Conservation (phyloP, 2,888 invertebrate species). For the Cremastobaeus sp. region DNA sequence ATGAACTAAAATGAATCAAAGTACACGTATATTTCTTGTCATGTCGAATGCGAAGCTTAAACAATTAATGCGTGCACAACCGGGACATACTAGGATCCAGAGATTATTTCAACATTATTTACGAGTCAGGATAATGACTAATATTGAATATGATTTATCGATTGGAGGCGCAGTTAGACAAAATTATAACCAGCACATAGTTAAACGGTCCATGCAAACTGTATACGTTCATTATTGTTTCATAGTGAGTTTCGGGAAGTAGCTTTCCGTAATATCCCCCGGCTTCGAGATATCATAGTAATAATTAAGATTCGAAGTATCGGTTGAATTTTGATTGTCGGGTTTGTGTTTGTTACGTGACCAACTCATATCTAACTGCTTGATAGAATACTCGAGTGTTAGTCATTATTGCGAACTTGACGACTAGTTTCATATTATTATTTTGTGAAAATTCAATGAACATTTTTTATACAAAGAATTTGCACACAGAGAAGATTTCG, state of each 20-base stretch:
- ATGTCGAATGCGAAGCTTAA: no score
- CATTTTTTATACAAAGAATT: no score
- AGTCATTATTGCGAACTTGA: no score
- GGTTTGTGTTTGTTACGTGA: conserved; percentile 14
- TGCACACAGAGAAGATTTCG: no score
- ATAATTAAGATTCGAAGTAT: conserved; percentile 12
- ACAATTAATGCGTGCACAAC: conserved; percentile 5
- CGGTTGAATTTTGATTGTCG: conserved; percentile 9
- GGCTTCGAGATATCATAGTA: not conserved
- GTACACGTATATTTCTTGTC: no score
- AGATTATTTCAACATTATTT: conserved; percentile 17
- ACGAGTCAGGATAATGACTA: conserved; percentile 13
- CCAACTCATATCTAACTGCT: not conserved
- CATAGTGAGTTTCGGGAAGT: not conserved
- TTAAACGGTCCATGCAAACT: not conserved
- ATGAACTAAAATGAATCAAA: no score
- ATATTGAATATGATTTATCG: conserved; percentile 13
- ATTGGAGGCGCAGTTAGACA: conserved; percentile 5
- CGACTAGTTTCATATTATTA: no score
- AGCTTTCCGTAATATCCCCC: not conserved
- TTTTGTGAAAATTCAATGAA: no score
- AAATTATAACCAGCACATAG: not conserved
- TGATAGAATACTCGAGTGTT: conserved; percentile 14
- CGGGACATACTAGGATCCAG: not conserved
- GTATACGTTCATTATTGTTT: not conserved